Percentiles rank a stretch among this genome's conserved stretches.
These are phyloP conservation scores for Eulimnadia texana DNA, from an alignment of 1,140 invertebrate genomes.

Conservation along the genomic window DNA sequence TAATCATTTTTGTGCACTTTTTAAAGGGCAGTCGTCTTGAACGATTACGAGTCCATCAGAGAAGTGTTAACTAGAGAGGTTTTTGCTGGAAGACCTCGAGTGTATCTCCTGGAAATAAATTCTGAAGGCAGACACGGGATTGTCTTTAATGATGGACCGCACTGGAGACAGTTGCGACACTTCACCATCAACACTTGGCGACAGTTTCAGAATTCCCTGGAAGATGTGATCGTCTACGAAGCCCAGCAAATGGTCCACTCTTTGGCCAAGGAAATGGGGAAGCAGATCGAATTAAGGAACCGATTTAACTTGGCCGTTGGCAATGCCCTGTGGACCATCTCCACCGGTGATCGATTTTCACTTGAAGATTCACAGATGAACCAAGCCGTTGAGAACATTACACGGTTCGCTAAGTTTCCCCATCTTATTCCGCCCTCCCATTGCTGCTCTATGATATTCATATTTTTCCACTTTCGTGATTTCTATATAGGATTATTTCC, in stretches of 20 bases:
- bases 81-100: not conserved
- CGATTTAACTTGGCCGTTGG: constrained; percentile 8
- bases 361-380: constrained; percentile 1
- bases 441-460: no score
- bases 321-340: constrained; percentile 13
- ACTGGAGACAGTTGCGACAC: constrained; percentile 54
- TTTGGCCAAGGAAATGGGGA: not conserved
- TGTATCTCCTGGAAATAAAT: not conserved
- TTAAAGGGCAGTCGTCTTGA: not conserved
- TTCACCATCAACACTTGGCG: constrained; percentile 50
- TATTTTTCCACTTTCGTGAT: no score
- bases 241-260: constrained; percentile 14
- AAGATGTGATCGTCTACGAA: constrained; percentile 24
- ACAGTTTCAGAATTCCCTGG: constrained; percentile 40
- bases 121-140: not conserved
- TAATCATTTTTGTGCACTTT: not conserved
- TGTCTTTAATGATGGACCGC: constrained; percentile 27
- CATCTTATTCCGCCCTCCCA: no score
- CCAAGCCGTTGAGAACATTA: not conserved
- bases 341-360: constrained; percentile 10
- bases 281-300: constrained; percentile 4
- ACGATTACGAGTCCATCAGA: not conserved
- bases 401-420: not conserved
- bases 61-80: not conserved
- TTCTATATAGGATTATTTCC: not conserved